Conservation (phyloP, 2,113 vertebrate species). For the Etheostoma spectabile region DNA sequence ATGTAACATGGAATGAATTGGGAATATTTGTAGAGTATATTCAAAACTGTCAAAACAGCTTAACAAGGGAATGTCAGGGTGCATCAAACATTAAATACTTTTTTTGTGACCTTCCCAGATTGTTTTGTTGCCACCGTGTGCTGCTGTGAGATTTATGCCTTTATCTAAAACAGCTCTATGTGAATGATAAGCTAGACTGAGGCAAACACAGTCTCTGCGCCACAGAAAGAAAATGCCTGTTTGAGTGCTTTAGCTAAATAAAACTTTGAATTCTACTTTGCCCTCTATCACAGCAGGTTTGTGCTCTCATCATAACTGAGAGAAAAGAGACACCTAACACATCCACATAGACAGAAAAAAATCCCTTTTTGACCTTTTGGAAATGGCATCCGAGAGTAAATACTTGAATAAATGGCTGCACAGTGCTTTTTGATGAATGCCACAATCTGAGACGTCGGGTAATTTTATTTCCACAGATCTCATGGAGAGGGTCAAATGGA, state of each 20-base stretch:
- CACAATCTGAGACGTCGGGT: slow-evolving; percentile 69
- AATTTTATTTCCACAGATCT: slow-evolving; percentile 76
- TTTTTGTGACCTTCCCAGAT: slow-evolving; percentile 62
- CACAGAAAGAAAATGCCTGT: slow-evolving; percentile 38
- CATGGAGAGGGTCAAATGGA: slow-evolving; percentile 57
- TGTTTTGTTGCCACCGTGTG: slow-evolving; percentile 54
- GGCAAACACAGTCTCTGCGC: slow-evolving; percentile 45
- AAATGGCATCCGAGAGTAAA: slow-evolving; percentile 74
- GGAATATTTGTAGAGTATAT: slow-evolving; percentile 20
- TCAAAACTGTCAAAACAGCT: slow-evolving; percentile 41
- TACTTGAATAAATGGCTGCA: slow-evolving; percentile 73
- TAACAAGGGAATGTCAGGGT: slow-evolving; percentile 42
- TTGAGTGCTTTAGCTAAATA: slow-evolving; percentile 43
- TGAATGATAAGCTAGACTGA: slow-evolving; percentile 64
- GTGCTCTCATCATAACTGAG: slow-evolving; percentile 58
- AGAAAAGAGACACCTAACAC: slow-evolving; percentile 61
- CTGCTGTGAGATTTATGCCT: slow-evolving; percentile 59
- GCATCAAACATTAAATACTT: slow-evolving; percentile 61
- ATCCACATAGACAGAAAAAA: slow-evolving; percentile 60
- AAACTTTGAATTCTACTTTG: slow-evolving; percentile 49
- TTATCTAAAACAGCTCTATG: slow-evolving; percentile 63
- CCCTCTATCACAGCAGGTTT: slow-evolving; percentile 63
- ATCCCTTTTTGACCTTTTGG: slow-evolving; percentile 71
- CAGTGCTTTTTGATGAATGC: slow-evolving; percentile 77
- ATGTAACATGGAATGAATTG: slow-evolving; percentile 24